Percentiles rank a stretch among this genome's conserved stretches.
Conservation (phyloP, 2,888 invertebrate species). For the Ornithoptera priamus region DNA sequence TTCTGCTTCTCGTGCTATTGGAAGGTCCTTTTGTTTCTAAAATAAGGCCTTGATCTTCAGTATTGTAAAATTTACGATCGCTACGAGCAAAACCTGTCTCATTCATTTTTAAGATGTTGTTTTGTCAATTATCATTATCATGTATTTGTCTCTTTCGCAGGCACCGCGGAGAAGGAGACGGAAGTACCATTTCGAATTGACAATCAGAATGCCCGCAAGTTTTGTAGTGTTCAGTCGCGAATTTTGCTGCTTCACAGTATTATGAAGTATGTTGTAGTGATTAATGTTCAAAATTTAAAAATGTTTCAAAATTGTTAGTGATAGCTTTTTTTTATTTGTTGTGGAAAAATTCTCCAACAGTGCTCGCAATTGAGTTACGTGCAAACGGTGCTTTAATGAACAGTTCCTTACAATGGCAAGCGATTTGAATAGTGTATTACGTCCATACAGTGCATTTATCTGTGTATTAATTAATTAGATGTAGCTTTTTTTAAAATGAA, state of each 20-base stretch:
- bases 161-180: conserved; percentile 45
- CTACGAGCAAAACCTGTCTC: conserved; percentile 44
- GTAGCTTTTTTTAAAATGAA: conserved; percentile 34
- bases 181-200: conserved; percentile 31
- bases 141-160: conserved; percentile 60
- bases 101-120: conserved; percentile 43
- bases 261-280: conserved; percentile 30
- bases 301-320: not conserved
- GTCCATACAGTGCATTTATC: conserved; percentile 61
- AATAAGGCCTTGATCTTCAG: conserved; percentile 29
- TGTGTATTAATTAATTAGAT: conserved; percentile 40
- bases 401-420: conserved; percentile 64
- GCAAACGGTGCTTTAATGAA: conserved; percentile 36
- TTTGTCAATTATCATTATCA: conserved; percentile 56
- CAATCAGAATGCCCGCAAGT: conserved; percentile 41
- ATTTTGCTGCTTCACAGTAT: conserved; percentile 35
- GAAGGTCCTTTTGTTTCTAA: conserved; percentile 14
- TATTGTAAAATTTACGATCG: conserved; percentile 32
- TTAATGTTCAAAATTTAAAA: not conserved
- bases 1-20: not conserved
- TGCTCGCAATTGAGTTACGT: conserved; percentile 40
- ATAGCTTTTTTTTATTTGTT: conserved; percentile 29
- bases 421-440: conserved; percentile 48
- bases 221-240: conserved; percentile 41
- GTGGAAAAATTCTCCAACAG: conserved; percentile 38